Base-by-base conservation (phyloP, 2,888 invertebrate genomes). In the Cataglyphis altisquamis region DNA sequence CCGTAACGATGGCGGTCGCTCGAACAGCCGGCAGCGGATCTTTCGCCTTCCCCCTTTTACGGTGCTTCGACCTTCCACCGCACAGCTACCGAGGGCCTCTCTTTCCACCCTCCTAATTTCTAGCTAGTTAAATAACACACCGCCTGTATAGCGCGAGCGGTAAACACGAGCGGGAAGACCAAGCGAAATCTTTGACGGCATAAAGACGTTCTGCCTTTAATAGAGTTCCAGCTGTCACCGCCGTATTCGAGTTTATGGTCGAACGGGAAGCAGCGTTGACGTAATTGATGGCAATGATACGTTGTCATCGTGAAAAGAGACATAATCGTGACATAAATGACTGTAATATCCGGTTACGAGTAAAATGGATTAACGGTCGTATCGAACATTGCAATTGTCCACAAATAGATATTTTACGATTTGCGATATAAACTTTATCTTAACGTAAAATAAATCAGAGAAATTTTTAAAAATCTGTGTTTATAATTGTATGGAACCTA, bases 191-290 rank as follows among this genome's bases (percentile, higher is more conserved):
- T 68, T 55, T 85, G 82, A 89, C 84, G 80, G 84, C 66, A 68
- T 85, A 89, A 88, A 81, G 77, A 86, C 78, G 85, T 81, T 75
- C 82, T 82, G 68, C 60, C 82, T 85, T 87, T 84, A 88, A 87
- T 84, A 87, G 39, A 41, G 63, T 81, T 25, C 39, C 32, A 6
- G 39, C 75, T 75, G 77, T 77, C 77, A 63, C 81, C 48, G 45
- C 39, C 29, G 36, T 55, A 57, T 70, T 45, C 41, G 45, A 55
- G 45, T 45, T 72, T 80, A 80, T 55, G 70, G 41, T 57, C 83
- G 32, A 72, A 80, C 70, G 62, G 80, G 8, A 80, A 80, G 72
- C 18, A 39, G 29, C 32, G 63, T 45, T 36, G 45, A 60, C 72
- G 60, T 80, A 60, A 80, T 72, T 80, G 72, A 80, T 39, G 18